A percentile compares a stretch with the other conserved stretches of the same genome.
Conservation (phyloP, 23 tunicate genomes). For the Corella eumyota region DNA sequence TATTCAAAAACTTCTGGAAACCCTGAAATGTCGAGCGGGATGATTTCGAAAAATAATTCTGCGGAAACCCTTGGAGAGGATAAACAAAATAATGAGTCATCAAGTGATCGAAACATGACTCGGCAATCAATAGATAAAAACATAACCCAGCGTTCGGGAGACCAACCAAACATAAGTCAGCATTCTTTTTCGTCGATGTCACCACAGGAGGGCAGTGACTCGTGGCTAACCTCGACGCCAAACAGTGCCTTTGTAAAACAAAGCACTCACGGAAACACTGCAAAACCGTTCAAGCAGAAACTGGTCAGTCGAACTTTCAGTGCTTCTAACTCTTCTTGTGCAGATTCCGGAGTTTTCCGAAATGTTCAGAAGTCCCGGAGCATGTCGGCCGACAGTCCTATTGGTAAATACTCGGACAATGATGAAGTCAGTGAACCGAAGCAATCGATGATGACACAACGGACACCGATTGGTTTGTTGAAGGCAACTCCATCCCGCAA, state of each 20-base stretch:
- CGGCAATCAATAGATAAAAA: no score
- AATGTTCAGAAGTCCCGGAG: constrained; percentile 70
- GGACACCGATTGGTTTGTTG: neutral
- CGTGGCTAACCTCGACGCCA: constrained; percentile 33
- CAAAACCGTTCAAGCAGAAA: constrained; percentile 2
- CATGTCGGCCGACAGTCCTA: constrained; percentile 92
- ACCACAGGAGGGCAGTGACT: no score
- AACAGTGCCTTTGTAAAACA: constrained; percentile 5
- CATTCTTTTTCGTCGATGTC: no score
- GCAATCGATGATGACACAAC: neutral
- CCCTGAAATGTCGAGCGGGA: no score
- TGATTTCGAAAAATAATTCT: no score
- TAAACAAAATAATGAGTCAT: no score
- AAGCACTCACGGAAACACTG: constrained; percentile 24
- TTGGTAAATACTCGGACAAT: constrained; percentile 13
- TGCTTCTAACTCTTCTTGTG: constrained; percentile 36
- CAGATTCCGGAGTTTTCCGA: constrained; percentile 58
- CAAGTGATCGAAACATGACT: no score
- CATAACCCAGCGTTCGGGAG: no score
- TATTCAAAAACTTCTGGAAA: no score
- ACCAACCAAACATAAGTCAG: no score
- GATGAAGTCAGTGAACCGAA: constrained; percentile 14
- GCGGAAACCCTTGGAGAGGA: no score
- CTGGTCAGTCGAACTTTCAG: constrained; percentile 1
- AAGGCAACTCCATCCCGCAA: no score